phyloP scores from a whole-genome alignment of 2,797 vertebrate species.

The Meriones psammophilus region DNA sequence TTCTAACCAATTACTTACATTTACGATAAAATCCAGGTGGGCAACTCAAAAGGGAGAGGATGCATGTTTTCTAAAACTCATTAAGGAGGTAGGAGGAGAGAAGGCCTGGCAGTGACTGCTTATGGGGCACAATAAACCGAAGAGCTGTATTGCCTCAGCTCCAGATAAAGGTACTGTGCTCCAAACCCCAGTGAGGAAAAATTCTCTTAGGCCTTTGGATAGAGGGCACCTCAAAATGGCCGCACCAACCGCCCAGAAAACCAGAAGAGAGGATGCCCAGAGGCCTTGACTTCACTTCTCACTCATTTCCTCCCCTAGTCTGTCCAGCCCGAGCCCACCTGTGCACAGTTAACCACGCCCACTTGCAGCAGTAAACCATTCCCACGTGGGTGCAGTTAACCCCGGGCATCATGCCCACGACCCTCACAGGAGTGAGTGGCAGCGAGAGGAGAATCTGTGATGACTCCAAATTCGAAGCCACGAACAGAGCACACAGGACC shows the following conservation, averaged over 20 bases:
- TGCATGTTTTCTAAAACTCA: background rate
- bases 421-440: background rate
- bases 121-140: background rate
- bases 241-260: background rate
- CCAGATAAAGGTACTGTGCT: background rate
- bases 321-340: background rate
- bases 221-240: background rate
- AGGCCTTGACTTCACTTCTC: background rate
- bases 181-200: background rate
- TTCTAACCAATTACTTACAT: background rate
- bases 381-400: background rate
- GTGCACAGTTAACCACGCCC: background rate
- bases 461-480: background rate
- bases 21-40: conserved; percentile 22
- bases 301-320: background rate
- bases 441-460: background rate
- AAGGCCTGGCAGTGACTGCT: background rate
- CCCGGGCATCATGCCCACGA: background rate
- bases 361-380: background rate
- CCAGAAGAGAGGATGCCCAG: background rate
- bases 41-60: background rate
- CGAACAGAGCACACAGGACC: background rate
- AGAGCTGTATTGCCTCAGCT: background rate
- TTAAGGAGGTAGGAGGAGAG: background rate
- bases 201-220: background rate